These are phyloP conservation scores for Branchellion lobata DNA, from an alignment of 2,888 invertebrate genomes.

Conservation along the genomic window DNA sequence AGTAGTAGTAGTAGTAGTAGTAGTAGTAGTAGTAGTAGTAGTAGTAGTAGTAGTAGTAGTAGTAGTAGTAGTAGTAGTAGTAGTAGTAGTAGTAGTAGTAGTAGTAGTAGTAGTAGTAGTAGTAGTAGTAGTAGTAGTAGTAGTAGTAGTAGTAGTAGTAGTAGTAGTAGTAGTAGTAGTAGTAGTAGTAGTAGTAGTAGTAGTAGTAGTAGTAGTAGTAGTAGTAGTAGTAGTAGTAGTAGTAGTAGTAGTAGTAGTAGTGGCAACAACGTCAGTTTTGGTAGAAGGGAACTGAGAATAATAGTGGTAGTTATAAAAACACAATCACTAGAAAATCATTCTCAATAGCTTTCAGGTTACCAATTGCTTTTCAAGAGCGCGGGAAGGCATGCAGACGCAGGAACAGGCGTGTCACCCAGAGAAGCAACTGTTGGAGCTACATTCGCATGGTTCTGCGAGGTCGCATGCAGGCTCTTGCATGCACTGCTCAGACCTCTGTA, in stretches of 20 bases:
- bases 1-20: slow-evolving; percentile 40
- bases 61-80: slow-evolving; percentile 39
- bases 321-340: too few species aligned
- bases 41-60: slow-evolving; percentile 38
- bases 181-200: slow-evolving; percentile 25
- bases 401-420: too few species aligned
- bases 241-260: slow-evolving; percentile 23
- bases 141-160: not conserved
- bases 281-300: too few species aligned
- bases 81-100: slow-evolving; percentile 39
- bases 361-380: too few species aligned
- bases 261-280: too few species aligned
- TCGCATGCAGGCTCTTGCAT: too few species aligned
- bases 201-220: slow-evolving; percentile 25
- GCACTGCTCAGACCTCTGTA: too few species aligned
- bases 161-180: slow-evolving; percentile 28
- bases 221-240: slow-evolving; percentile 15
- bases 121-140: slow-evolving; percentile 4
- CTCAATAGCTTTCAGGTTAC: too few species aligned
- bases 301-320: too few species aligned
- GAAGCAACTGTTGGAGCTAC: too few species aligned
- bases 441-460: too few species aligned
- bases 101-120: slow-evolving; percentile 30
- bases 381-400: too few species aligned
- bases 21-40: slow-evolving; percentile 40